Base-by-base conservation (phyloP, 2,797 vertebrate genomes). In the Nannoperca australis region DNA sequence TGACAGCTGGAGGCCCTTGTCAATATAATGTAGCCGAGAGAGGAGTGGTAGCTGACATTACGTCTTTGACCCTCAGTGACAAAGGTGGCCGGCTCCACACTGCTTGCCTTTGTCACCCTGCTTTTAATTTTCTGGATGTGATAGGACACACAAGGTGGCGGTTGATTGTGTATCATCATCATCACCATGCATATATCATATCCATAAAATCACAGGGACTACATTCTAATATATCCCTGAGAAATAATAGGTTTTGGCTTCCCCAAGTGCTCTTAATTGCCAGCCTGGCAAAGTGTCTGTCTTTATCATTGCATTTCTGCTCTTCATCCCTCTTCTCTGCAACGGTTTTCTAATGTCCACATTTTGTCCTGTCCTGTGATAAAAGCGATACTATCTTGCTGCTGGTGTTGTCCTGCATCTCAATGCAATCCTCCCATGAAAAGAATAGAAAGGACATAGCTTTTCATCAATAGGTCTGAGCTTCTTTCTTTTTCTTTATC, bases 371-470 rank as follows among this genome's bases (percentile, higher is more conserved):
- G 71, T 80, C 77, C 84, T 85, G 78, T 85, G 85, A 86, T 79
- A 75, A 76, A 88, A 82, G 88, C 14, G 83, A 93, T 93, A 83
- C 72, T 83, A 83, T 93, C 89, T 81, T 17, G 5, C 70, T 36
- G 76, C 84, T 9, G 40, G 82, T 68, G 83, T 79, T 86, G 90
- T 89, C 85, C 82, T 87, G 90, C 86, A 94, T 92, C 84, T 86
- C 81, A 91, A 91, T 90, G 78, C 73, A 76, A 83, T 79, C 76
- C 73, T 73, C 69, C 34, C 63, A 63, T 73, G 45, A 69, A 73
- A 87, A 82, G 78, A 81, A 78, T 42, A 69, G 76, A 85, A 80
- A 80, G 76, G 78, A 87, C 84, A 55, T 12, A 32, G 82, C 62
- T 71, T 82, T 88, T 85, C 70, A 81, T 88, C 87, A 85, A 62